Base-by-base conservation (phyloP, 1,140 invertebrate species). In the Nasonia vitripennis region DNA sequence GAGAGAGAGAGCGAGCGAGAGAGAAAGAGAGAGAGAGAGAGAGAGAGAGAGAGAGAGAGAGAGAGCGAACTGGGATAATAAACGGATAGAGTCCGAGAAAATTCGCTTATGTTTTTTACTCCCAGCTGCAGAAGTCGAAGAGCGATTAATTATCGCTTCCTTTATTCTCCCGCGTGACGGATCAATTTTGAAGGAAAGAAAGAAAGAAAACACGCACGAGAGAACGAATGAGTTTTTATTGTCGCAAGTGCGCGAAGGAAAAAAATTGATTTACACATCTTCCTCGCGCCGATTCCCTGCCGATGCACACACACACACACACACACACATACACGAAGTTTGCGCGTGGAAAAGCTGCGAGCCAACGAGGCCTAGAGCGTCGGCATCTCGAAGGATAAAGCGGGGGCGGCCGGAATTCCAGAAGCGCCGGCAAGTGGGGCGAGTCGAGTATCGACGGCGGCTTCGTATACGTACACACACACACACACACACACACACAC, bases 391-490 rank as follows among this genome's bases (percentile, higher is more conserved):
- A n/a, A 17, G 70, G 34, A 34, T 34, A 73, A 73, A 74, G 68
- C 27, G 55, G 81, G 14, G 31, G 68, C 17, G 51, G 45, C 3
- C 62, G 20, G 34, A 75, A 41, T 17, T 34, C 27, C 37, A 81
- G 67, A 20, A 71, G 68, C 27, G 70, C 12, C n/a, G 62, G 62
- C 31, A 75, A 75, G 74, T 75, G 74, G 74, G 41, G 37, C 37
- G 37, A 41, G 74, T 31, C 70, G 70, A 71, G 23, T 71, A 71
- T 34, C 23, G 68, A 71, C 68, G 68, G 68, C 68, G 12, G 23
- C 7, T 10, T 41, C 7, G 20, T 34, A 27, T 68, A 68, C 2
- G 34, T 37, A 37, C 34, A 37, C 34, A 5, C 34, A 37, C 3
- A 37, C 34, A 37, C 5, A 34, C 34, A 34, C 34, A 34, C 27